Conservation (phyloP, 1,140 invertebrate species). For the Liolophura sinensis region DNA sequence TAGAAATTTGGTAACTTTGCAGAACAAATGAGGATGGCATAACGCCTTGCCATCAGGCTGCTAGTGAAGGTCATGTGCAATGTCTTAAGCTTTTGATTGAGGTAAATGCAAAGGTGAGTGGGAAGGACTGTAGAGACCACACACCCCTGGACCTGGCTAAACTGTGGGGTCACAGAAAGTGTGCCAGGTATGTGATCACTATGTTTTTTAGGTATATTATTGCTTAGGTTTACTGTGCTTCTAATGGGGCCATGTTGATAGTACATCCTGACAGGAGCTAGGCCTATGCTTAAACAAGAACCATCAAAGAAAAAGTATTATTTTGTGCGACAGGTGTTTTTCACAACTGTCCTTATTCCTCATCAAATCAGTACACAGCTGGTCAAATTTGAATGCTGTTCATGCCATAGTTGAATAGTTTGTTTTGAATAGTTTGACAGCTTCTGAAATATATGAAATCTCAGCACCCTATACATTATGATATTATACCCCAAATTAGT, state of each 20-base stretch:
- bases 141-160: slow-evolving; percentile 57
- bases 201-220: not conserved
- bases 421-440: no score
- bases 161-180: slow-evolving; percentile 57
- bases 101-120: slow-evolving; percentile 46
- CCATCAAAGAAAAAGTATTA: no score
- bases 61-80: slow-evolving; percentile 56
- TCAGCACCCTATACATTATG: no score
- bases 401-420: no score
- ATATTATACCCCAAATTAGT: no score
- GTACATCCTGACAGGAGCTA: no score
- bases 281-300: no score
- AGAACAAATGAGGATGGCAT: slow-evolving; percentile 57
- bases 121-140: slow-evolving; percentile 48
- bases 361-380: no score
- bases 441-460: no score
- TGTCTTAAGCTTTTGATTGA: slow-evolving; percentile 56
- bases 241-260: not conserved
- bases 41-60: slow-evolving; percentile 57
- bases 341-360: no score
- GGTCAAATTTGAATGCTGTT: no score
- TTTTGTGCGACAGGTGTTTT: no score
- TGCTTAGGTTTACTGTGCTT: not conserved
- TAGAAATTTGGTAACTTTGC: slow-evolving; percentile 2
- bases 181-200: slow-evolving; percentile 50